Conservation (phyloP, 2,113 vertebrate genomes). For the Gavialis gangeticus region DNA sequence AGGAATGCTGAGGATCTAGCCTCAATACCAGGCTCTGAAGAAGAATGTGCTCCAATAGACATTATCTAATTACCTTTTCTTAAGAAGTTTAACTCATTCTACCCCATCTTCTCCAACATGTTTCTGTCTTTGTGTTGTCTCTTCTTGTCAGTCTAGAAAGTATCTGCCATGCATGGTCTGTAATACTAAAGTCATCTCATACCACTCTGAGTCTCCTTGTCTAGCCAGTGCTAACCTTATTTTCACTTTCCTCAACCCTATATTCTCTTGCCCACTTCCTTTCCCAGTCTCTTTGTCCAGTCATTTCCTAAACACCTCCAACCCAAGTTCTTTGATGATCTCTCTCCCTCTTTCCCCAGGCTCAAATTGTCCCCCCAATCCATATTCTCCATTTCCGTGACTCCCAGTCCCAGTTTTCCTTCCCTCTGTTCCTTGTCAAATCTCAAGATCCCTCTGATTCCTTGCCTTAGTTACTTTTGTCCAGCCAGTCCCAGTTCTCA, state of each 20-base stretch:
- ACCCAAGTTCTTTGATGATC: too few species aligned
- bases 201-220: background rate
- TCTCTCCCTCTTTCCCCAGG: too few species aligned
- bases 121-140: background rate
- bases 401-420: background rate
- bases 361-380: background rate
- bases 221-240: background rate
- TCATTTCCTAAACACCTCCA: too few species aligned
- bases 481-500: too few species aligned
- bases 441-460: background rate
- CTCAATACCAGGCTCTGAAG: background rate
- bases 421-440: background rate
- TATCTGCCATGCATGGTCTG: background rate
- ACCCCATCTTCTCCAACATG: background rate
- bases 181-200: background rate
- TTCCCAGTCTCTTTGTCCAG: background rate
- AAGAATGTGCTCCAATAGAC: too few species aligned
- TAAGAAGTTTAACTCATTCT: background rate
- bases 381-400: accelerated
- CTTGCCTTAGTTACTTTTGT: too few species aligned
- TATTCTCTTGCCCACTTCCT: background rate
- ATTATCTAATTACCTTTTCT: too few species aligned
- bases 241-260: background rate
- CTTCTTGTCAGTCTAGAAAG: too few species aligned
- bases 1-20: background rate